Evolutionary conservation across 2,113 vertebrate species (phyloP).

Genomic region (Chaetodon trifascialis): DNA sequence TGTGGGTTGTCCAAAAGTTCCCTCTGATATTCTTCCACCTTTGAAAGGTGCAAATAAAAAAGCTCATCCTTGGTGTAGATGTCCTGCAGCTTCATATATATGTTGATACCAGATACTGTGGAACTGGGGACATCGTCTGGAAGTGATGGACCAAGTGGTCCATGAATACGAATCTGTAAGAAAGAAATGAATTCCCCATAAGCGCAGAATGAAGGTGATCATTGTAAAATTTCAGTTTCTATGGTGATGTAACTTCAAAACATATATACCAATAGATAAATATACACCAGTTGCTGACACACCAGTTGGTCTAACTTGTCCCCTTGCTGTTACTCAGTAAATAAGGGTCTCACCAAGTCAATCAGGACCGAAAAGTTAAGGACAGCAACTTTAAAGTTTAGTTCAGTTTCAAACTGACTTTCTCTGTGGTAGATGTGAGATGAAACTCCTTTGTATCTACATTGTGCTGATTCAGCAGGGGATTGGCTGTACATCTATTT

Average conservation of each 20-base stretch:
- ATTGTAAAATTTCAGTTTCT: not conserved
- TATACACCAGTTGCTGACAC: too few species aligned
- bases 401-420: not conserved
- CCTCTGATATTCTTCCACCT: not conserved
- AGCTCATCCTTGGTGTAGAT: constrained; percentile 29
- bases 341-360: too few species aligned
- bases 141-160: fast-evolving
- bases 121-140: not conserved
- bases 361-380: not conserved
- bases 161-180: fast-evolving
- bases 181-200: not conserved
- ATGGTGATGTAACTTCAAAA: not conserved
- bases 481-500: not conserved
- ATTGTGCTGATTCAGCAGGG: not conserved
- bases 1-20: fast-evolving
- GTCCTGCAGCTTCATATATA: constrained; percentile 50
- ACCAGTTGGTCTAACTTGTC: too few species aligned
- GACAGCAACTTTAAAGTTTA: not conserved
- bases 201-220: not conserved
- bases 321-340: too few species aligned
- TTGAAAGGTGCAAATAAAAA: constrained; percentile 23
- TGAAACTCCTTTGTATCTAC: not conserved
- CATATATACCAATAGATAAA: not conserved
- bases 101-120: not conserved
- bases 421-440: not conserved